A percentile compares a stretch with the other conserved stretches of the same genome.
phyloP scores from a whole-genome alignment of 1,140 invertebrate genomes.

The Lerema accius region DNA sequence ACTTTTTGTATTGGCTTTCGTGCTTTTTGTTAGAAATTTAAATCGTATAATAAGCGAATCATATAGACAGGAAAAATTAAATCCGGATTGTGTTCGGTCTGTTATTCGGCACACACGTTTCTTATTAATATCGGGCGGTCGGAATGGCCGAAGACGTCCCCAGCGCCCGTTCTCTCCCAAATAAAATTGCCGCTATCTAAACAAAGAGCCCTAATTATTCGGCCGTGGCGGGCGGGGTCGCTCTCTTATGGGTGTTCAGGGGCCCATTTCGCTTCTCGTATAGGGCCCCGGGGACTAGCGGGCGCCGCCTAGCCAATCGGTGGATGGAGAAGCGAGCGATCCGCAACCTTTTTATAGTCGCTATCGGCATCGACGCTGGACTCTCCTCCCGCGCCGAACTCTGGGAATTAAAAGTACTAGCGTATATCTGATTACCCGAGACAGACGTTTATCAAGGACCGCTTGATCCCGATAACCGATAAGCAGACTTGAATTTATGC shows the following conservation, averaged over 20 bases:
- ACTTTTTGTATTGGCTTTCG: constrained; percentile 4
- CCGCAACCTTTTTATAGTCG: constrained; percentile 80
- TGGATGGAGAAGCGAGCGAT: constrained; percentile 78
- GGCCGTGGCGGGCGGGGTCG: constrained; percentile 82
- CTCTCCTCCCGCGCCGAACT: constrained; percentile 50
- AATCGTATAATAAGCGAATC: constrained; percentile 1
- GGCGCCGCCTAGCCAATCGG: constrained; percentile 82
- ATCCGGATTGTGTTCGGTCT: constrained; percentile 26
- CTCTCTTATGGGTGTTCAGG: constrained; percentile 83
- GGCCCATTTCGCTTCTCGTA: constrained; percentile 83
- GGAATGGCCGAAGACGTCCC: constrained; percentile 78
- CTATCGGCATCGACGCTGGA: constrained; percentile 71
- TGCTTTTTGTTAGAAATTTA: constrained; percentile 14
- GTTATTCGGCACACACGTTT: constrained; percentile 62
- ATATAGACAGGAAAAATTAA: background rate
- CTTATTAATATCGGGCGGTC: constrained; percentile 80
- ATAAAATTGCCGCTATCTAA: constrained; percentile 84
- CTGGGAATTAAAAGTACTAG: constrained; percentile 70
- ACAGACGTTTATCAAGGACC: constrained; percentile 62
- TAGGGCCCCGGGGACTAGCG: constrained; percentile 78
- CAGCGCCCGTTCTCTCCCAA: constrained; percentile 80
- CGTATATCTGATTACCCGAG: constrained; percentile 70
- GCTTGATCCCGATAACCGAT: constrained; percentile 63
- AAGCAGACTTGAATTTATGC: constrained; percentile 27
- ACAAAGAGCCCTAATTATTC: constrained; percentile 85